Percentiles rank a stretch among this genome's conserved stretches.
These are phyloP conservation scores for Oligia strigilis DNA, from an alignment of 2,888 invertebrate genomes.

Conservation along the genomic window DNA sequence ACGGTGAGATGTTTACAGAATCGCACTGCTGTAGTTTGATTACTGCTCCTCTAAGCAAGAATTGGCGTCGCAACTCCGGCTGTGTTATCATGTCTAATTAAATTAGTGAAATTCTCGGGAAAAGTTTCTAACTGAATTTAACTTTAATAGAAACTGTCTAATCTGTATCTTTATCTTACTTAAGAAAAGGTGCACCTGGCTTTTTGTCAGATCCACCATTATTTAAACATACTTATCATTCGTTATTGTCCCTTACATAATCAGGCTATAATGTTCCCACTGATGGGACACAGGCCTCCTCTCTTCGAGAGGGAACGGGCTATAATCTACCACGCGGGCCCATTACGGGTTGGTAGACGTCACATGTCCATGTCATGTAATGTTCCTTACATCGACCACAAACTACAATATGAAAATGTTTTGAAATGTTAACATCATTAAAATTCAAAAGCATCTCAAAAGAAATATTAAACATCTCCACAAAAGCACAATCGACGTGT, in stretches of 20 bases:
- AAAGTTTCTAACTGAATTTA: background rate
- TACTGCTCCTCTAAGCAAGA: too few species aligned
- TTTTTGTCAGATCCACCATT: background rate
- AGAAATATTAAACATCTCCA: background rate
- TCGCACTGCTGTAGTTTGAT: too few species aligned
- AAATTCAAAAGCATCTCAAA: background rate
- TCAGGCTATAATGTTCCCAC: too few species aligned
- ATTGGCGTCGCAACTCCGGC: background rate
- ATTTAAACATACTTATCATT: background rate
- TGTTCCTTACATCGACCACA: background rate
- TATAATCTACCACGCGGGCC: too few species aligned
- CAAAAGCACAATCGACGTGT: slow-evolving; percentile 9
- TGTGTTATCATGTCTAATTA: background rate
- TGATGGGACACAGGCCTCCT: too few species aligned
- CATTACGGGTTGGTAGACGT: background rate
- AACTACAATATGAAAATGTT: background rate
- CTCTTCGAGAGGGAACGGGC: background rate
- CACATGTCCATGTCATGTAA: background rate
- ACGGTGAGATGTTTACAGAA: too few species aligned
- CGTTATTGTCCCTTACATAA: background rate
- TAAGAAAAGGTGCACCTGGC: background rate
- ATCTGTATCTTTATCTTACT: background rate
- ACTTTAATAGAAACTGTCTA: background rate
- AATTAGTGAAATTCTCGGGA: background rate
- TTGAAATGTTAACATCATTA: background rate